Conservation (phyloP, 2,797 vertebrate genomes). For the Oreortyx pictus region DNA sequence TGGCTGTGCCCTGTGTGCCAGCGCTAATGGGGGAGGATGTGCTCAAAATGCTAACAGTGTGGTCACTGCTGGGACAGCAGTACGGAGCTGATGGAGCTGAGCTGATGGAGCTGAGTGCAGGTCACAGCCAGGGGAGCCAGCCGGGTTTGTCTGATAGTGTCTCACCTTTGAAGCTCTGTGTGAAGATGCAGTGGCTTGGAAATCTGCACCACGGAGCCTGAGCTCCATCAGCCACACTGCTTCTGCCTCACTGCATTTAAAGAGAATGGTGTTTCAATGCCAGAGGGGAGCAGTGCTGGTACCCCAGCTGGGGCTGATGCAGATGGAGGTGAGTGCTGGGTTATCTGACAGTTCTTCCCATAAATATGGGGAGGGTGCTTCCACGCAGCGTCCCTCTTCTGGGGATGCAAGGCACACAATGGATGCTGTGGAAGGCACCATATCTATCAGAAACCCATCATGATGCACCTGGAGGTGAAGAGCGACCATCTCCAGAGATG, state of each 20-base stretch:
- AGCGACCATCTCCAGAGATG: background rate
- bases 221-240: background rate
- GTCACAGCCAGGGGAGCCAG: background rate
- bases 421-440: accelerated
- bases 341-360: background rate
- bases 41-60: background rate
- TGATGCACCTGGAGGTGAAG: accelerated
- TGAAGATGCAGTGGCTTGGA: background rate
- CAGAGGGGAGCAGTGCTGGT: background rate
- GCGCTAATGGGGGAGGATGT: background rate
- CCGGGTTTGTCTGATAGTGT: background rate
- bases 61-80: accelerated
- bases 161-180: background rate
- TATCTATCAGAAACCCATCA: background rate
- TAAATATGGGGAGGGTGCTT: background rate
- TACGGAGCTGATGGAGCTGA: background rate
- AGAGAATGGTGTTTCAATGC: background rate
- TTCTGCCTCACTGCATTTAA: background rate
- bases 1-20: background rate
- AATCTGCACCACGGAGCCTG: background rate
- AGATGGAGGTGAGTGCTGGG: background rate
- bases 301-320: background rate
- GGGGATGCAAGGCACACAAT: background rate
- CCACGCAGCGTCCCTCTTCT: background rate
- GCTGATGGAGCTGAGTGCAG: background rate